phyloP scores from a whole-genome alignment of 1,140 invertebrate species.

The Rhizoglyphus robini region DNA sequence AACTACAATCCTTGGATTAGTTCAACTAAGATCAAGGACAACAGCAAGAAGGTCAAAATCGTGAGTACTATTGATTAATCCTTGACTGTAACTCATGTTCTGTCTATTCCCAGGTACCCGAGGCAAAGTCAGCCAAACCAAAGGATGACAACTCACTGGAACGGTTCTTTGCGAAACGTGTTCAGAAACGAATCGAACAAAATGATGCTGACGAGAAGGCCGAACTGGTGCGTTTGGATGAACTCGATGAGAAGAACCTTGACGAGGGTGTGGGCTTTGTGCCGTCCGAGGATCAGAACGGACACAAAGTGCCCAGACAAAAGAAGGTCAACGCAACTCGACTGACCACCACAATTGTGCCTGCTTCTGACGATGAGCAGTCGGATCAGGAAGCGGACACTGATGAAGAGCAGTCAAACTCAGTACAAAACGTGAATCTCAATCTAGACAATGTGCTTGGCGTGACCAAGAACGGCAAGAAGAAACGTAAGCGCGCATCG shows the following conservation, averaged over 20 bases:
- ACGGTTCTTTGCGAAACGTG: neutral
- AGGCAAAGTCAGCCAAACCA: neutral
- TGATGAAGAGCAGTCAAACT: no score
- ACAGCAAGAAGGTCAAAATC: neutral
- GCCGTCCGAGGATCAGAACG: no score
- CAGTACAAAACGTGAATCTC: neutral
- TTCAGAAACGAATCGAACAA: neutral
- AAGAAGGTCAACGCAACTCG: neutral
- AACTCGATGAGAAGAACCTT: neutral
- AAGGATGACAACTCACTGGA: neutral
- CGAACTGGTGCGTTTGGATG: neutral
- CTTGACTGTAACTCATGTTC: no score
- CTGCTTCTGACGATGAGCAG: neutral
- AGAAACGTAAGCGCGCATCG: neutral
- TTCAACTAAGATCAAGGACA: constrained; percentile 6
- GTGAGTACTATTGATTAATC: no score
- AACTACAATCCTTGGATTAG: no score
- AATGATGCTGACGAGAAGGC: neutral
- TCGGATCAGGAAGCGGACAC: neutral
- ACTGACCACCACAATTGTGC: neutral
- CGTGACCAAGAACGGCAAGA: constrained; percentile 24
- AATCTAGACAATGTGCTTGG: neutral
- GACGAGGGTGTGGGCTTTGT: neutral
- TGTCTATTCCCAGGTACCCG: no score
- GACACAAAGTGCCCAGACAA: neutral